A percentile compares a stretch with the other conserved stretches of the same genome.
These are phyloP conservation scores for Thalpophila matura DNA, from an alignment of 2,888 invertebrate genomes.

Conservation along the genomic window DNA sequence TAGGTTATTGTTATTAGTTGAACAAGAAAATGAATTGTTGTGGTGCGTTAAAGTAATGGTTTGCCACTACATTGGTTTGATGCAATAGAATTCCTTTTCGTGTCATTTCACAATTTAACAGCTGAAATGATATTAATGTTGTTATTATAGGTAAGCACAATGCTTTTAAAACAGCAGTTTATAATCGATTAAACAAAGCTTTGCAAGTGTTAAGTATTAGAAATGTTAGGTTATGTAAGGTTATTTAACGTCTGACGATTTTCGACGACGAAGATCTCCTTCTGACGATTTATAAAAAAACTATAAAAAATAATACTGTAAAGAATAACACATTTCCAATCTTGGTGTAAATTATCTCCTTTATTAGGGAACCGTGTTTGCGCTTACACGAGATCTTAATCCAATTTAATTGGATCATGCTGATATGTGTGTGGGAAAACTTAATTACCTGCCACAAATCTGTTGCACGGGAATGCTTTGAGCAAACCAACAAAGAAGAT, in stretches of 20 bases:
- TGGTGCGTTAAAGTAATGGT: neutral
- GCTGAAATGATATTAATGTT: neutral
- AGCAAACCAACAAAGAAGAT: constrained; percentile 18
- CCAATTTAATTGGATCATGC: constrained; percentile 35
- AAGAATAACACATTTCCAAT: constrained; percentile 20
- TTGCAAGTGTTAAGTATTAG: too few species aligned
- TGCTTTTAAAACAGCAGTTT: too few species aligned
- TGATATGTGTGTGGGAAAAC: constrained; percentile 11
- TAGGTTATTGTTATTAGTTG: too few species aligned
- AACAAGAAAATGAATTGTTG: neutral
- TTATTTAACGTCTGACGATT: too few species aligned
- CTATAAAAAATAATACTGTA: neutral
- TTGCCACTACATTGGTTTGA: constrained; percentile 1
- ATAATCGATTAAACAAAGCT: too few species aligned
- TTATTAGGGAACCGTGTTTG: constrained; percentile 6
- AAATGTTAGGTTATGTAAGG: too few species aligned
- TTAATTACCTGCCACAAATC: constrained; percentile 33
- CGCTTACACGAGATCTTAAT: constrained; percentile 14
- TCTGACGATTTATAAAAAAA: too few species aligned
- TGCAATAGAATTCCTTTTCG: neutral
- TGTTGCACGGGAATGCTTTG: constrained; percentile 7
- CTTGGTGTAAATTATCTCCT: neutral
- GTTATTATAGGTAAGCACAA: too few species aligned
- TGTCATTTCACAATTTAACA: neutral
- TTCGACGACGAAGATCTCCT: too few species aligned